Evolutionary conservation across 2,888 invertebrate genomes (phyloP), one percentile per base, ranked within the genome.

Genomic region (Xanthorhoe spadicearia): DNA sequence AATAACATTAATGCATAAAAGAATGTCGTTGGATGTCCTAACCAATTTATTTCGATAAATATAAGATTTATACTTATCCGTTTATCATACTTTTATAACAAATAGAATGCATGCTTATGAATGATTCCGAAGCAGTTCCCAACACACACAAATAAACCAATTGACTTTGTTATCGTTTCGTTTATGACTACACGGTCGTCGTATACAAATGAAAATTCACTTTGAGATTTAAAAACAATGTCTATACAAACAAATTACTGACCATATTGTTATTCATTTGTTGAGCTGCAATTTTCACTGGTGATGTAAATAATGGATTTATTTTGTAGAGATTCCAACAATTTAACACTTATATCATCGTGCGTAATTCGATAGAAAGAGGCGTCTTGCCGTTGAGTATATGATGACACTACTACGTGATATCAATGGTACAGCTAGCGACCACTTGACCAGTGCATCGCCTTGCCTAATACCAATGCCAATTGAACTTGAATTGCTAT

Each of bases 401-500:
- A 72, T 76, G 75, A 74, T 75, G 77, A 68, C 74, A 79, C 80
- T 76, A 80, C 81, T 81, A 81, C 74, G 66, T 69, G 68, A 53
- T 54, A 74, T 75, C 75, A 69, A 67, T 75, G 72, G 72, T 66
- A 66, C 68, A 69, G 59, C 61, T 69, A 68, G 70, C 64, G 56
- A 23, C 59, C 73, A 71, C 74, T 77, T 72, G 80, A 70, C 72
- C 68, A 68, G 73, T 80, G 82, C 77, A 79, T 72, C 61, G 73
- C 75, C 72, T 74, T 75, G 77, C 69, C 68, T 73, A 65, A 67
- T 56, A 74, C 74, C 75, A 75, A 76, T 82, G 81, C 67, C 80
- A 85, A 86, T 84, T 86, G 77, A 74, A 76, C 74, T 77, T 82
- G 78, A 85, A 82, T 83, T 77, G 77, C 70, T 64, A 54, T 69